Evolutionary conservation across 2,113 vertebrate species (phyloP), one percentile per base, ranked within the genome.

Genomic region (Cottus gobio): DNA sequence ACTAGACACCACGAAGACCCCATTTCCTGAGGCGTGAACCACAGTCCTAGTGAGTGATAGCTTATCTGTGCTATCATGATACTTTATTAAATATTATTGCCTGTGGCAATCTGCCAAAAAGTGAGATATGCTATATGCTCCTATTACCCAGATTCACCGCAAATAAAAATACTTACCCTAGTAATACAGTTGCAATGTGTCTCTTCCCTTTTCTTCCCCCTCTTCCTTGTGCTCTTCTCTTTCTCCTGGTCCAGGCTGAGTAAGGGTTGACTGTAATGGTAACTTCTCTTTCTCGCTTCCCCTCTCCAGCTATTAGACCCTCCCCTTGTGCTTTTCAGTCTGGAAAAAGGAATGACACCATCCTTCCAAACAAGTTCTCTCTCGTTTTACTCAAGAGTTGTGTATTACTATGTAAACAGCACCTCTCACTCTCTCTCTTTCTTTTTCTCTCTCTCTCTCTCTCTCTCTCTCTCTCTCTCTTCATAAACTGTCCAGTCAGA

Each of bases 311-410:
- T 87, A 80, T 85, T 88, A 83, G 88, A 89, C 87, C 92, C 93
- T 94, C 94, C 94, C 93, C 90, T 84, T 92, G 84, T 85, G 85
- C 87, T 82, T 13, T 86, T 91, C 89, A 72, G 84, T 62, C 89
- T 94, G 91, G 79, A 91, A 89, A 44, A 92, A 93, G 93, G 94
- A 95, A 95, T 95, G 94, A 94, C 94, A 95, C 93, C 92, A 94
- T 93, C 91, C 90, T 92, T 93, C 92, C 86, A 91, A 94, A 95
- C 95, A 95, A 94, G 95, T 95, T 93, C 88, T 84, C 84, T 95
- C 95, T 95, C 90, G 94, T 93, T 92, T 86, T 87, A 91, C 90
- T 77, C 85, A 78, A 76, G 85, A 92, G 84, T 79, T 90, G 85
- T 91, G 83, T 92, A 92, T 93, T 86, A 91, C 90, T 82, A 80